Base-by-base conservation (phyloP, 2,113 vertebrate genomes). In the Mormyrus lacerda region DNA sequence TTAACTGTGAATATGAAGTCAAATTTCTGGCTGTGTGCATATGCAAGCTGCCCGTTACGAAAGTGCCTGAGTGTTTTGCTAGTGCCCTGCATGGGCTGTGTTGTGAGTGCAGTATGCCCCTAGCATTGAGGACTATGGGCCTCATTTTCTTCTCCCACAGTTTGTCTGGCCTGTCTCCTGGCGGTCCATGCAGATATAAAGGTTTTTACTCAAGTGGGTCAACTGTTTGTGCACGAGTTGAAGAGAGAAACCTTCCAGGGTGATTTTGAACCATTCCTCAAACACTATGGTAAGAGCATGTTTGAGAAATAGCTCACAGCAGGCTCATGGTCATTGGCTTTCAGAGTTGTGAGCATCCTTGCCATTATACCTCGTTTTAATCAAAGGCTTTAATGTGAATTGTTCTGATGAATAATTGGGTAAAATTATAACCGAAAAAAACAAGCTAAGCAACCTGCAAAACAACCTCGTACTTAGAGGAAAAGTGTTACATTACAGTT, bases 221-320 rank as follows among this genome's bases (percentile, higher is more conserved):
- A 90, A 91, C 91, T 97, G 24, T 96, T 96, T 87, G 94, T 96
- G 5, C 92, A 95, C 4, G 94, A 96, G 90, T 87, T 97, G 91
- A 10, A 95, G 90, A 94, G 94, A 91, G 95, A 95, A 69, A 88
- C 91, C 55, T 96, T 95, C 94, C 96, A 96, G 90, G 93, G 91
- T 31, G 94, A 95, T 76, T 96, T 97, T 90, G 94, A 94, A 51
- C 94, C 95, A 13, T 90, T 93, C 88, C 92, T 93, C 51, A 95
- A 94, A 90, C 93, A 95, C 89, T 95, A 95, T 17, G 91, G 96
- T 96, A 91, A 95, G 94, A 90, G 21, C 35, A 65, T 8, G 1
- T n/a, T 11, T 85, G 42, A 61, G 21, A 69, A 31, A 31, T 31
- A 27, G 27, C 61, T 11, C n/a, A 31, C n/a, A 31, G 61, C 10